A percentile compares a stretch with the other conserved stretches of the same genome.
Conservation (phyloP, 2,797 vertebrate species). For the Brachyalestes nurse region DNA sequence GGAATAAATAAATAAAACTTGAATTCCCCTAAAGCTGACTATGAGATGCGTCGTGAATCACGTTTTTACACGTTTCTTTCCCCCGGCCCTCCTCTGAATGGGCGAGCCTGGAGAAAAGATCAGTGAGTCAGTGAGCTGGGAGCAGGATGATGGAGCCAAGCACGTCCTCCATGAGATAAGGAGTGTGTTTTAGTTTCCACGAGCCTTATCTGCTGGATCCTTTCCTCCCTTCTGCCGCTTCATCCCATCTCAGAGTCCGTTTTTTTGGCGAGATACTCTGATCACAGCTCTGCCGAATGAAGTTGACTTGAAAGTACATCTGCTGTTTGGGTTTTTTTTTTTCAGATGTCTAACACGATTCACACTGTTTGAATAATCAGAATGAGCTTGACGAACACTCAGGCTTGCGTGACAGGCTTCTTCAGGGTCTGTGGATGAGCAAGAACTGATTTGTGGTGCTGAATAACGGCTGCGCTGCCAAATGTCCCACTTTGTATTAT, state of each 20-base stretch:
- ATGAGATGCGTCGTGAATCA: neutral
- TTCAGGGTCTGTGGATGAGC: neutral
- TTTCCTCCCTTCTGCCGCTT: constrained; percentile 31
- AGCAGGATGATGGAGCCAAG: constrained; percentile 43
- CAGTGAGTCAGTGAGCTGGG: constrained; percentile 18
- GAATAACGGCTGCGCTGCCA: neutral
- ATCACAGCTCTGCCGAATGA: constrained; percentile 20
- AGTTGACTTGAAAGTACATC: constrained; percentile 18
- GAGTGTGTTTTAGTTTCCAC: constrained; percentile 54
- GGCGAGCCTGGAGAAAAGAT: constrained; percentile 7
- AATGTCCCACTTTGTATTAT: neutral
- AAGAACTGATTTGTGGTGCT: neutral
- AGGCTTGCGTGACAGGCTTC: neutral
- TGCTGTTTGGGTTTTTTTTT: constrained; percentile 15
- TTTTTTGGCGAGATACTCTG: constrained; percentile 36
- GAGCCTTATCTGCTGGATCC: constrained; percentile 56
- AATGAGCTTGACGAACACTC: neutral
- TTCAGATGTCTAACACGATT: neutral
- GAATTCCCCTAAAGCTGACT: neutral
- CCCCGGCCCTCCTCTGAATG: constrained; percentile 5
- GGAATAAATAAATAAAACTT: neutral
- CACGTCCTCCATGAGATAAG: constrained; percentile 53
- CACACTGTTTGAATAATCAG: neutral
- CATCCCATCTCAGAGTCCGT: constrained; percentile 5
- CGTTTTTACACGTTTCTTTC: neutral